Conservation (phyloP, 2,888 invertebrate genomes). For the Clostera curtula region DNA sequence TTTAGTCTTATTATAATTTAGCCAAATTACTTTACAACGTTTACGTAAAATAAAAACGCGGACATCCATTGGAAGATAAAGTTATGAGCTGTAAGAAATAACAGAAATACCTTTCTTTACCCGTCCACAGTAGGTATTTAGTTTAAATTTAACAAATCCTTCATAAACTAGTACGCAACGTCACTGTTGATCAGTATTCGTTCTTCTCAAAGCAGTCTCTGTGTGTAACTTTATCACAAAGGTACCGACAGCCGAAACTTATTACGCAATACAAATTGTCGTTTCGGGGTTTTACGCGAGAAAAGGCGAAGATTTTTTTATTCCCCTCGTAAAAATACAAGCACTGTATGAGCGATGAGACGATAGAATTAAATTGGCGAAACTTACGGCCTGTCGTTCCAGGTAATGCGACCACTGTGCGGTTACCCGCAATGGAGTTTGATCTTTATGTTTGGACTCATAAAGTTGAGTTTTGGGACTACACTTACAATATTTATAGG, state of each 20-base stretch:
- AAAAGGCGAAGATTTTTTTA: conserved; percentile 22
- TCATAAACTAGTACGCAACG: too few relatives aligned
- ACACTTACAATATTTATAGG: conserved; percentile 20
- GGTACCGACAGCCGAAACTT: not conserved
- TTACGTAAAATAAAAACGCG: too few relatives aligned
- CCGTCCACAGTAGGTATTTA: too few relatives aligned
- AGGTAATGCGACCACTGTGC: conserved; percentile 35
- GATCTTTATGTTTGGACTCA: conserved; percentile 12
- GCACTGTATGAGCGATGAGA: conserved; percentile 33
- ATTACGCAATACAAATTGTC: conserved; percentile 4
- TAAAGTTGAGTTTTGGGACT: conserved; percentile 15
- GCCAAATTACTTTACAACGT: too few relatives aligned
- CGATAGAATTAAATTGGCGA: conserved; percentile 41
- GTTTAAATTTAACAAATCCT: too few relatives aligned
- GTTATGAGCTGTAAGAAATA: too few relatives aligned
- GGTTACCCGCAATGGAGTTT: conserved; percentile 13
- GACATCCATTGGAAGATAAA: too few relatives aligned
- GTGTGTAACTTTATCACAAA: too few relatives aligned
- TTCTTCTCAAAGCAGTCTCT: too few relatives aligned
- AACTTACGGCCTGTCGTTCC: conserved; percentile 41
- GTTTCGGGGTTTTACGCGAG: conserved; percentile 5
- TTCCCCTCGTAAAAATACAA: conserved; percentile 27
- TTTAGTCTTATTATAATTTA: too few relatives aligned
- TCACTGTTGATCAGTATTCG: too few relatives aligned
- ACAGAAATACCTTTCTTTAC: too few relatives aligned